Evolutionary conservation across 2,888 invertebrate genomes (phyloP).

Genomic region (Strigamia crassipes): DNA sequence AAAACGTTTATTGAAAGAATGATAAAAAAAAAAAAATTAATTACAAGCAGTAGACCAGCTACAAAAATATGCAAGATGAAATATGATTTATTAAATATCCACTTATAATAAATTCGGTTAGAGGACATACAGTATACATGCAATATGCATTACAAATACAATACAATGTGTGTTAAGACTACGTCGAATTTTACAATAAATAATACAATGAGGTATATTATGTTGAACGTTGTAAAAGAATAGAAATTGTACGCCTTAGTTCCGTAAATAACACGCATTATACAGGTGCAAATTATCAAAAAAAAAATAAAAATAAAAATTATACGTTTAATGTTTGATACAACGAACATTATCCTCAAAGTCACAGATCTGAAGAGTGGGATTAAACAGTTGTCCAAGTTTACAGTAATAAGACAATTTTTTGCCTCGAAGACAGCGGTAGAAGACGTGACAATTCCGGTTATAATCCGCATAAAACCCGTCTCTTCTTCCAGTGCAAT

Average conservation of each 20-base stretch:
- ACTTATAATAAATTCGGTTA: background rate
- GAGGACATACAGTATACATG: constrained; percentile 5
- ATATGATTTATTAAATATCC: constrained; percentile 6
- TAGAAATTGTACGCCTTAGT: background rate
- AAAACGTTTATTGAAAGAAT: background rate
- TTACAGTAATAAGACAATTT: constrained; percentile 53
- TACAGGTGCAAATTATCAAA: background rate
- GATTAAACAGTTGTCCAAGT: constrained; percentile 52
- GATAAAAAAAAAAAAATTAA: background rate
- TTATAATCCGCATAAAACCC: constrained; percentile 52
- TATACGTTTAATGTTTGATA: background rate
- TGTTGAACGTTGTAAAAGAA: background rate
- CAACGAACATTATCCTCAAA: constrained; percentile 52
- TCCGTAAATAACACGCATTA: background rate
- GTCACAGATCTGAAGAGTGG: constrained; percentile 51
- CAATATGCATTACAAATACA: constrained; percentile 11
- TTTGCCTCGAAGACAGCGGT: constrained; percentile 51
- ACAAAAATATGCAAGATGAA: constrained; percentile 8
- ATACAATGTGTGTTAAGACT: constrained; percentile 6
- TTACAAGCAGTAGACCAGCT: constrained; percentile 16
- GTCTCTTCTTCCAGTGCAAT: constrained; percentile 51
- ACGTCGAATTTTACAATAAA: constrained; percentile 4
- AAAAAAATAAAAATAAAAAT: background rate
- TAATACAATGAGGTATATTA: constrained; percentile 5
- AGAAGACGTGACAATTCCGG: constrained; percentile 52